Evolutionary conservation across 2,113 vertebrate species (phyloP).

Genomic region (Oncorhynchus keta): DNA sequence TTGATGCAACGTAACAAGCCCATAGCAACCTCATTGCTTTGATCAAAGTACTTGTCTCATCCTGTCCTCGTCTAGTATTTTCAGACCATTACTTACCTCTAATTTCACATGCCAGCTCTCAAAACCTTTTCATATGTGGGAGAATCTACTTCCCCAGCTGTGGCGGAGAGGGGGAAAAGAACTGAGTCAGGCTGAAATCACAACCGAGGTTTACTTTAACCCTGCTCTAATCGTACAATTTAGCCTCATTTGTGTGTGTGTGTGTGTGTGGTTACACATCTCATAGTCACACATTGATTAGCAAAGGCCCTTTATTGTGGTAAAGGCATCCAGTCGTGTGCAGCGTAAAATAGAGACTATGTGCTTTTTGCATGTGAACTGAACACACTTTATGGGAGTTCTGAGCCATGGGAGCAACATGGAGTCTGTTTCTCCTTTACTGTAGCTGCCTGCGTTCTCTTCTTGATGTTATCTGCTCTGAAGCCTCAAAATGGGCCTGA

Average conservation of each 20-base stretch:
- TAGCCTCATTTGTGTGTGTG: slow-evolving; percentile 15
- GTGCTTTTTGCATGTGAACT: slow-evolving; percentile 5
- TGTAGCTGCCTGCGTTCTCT: slow-evolving; percentile 49
- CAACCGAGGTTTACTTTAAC: slow-evolving; percentile 61
- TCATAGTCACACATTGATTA: slow-evolving; percentile 68
- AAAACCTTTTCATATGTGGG: slow-evolving; percentile 44
- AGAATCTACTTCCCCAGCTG: slow-evolving; percentile 54
- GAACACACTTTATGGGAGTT: slow-evolving; percentile 35
- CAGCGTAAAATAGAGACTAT: too few relatives aligned
- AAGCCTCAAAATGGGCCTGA: slow-evolving; percentile 74
- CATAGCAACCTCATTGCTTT: slow-evolving; percentile 18
- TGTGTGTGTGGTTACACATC: background rate
- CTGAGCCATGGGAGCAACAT: slow-evolving; percentile 27
- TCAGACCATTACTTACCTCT: slow-evolving; percentile 36
- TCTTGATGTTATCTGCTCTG: slow-evolving; percentile 78
- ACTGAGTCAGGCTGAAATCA: slow-evolving; percentile 48
- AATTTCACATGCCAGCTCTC: slow-evolving; percentile 47
- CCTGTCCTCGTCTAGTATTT: slow-evolving; percentile 11
- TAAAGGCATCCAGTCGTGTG: slow-evolving; percentile 61
- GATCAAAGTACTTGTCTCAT: slow-evolving; percentile 34
- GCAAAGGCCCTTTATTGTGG: slow-evolving; percentile 63
- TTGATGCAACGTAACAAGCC: slow-evolving; percentile 17
- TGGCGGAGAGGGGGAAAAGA: background rate
- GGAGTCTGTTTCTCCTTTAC: slow-evolving; percentile 70
- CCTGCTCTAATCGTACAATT: slow-evolving; percentile 64